Evolutionary conservation across 30 jellyfish, hydroid and myxozoan species (phyloP).

Genomic region (Cassiopea xamachana): DNA sequence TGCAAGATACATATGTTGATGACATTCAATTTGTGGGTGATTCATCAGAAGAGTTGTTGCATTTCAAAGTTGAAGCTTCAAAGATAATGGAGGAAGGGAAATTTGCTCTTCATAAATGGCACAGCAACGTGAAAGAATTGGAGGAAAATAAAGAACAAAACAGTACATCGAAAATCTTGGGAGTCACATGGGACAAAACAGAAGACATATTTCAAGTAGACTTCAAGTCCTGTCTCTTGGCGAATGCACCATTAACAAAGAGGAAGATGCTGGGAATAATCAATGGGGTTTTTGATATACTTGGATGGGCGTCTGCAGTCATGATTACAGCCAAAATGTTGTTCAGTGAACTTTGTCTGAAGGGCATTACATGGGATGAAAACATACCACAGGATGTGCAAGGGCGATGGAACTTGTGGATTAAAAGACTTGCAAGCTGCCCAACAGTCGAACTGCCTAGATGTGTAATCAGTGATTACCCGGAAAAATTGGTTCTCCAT

Average conservation of each 20-base stretch:
- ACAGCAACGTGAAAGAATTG: constrained; percentile 42
- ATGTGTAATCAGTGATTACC: constrained; percentile 44
- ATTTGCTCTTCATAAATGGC: constrained; percentile 74
- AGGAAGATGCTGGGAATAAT: constrained; percentile 63
- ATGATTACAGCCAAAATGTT: constrained; percentile 63
- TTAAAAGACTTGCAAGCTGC: constrained; percentile 24
- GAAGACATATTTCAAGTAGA: constrained; percentile 44
- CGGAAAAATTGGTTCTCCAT: constrained; percentile 26
- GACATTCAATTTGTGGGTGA: too few relatives aligned
- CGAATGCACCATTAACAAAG: constrained; percentile 55
- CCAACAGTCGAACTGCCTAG: constrained; percentile 31
- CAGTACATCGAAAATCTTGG: constrained; percentile 66
- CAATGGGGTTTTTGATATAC: constrained; percentile 38
- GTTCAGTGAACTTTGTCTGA: constrained; percentile 57
- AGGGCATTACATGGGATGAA: constrained; percentile 66
- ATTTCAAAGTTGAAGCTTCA: too few relatives aligned
- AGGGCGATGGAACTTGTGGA: constrained; percentile 43
- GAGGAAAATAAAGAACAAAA: constrained; percentile 52
- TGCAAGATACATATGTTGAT: too few relatives aligned
- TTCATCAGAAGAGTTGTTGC: too few relatives aligned
- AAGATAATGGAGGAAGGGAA: too few relatives aligned
- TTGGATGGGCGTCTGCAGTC: constrained; percentile 79
- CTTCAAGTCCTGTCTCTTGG: constrained; percentile 28
- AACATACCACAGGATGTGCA: constrained; percentile 37
- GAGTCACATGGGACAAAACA: constrained; percentile 80